Percentiles rank a stretch among this genome's conserved stretches.
These are phyloP conservation scores for Tenthredo livida DNA, from an alignment of 2,888 invertebrate genomes.

Conservation along the genomic window DNA sequence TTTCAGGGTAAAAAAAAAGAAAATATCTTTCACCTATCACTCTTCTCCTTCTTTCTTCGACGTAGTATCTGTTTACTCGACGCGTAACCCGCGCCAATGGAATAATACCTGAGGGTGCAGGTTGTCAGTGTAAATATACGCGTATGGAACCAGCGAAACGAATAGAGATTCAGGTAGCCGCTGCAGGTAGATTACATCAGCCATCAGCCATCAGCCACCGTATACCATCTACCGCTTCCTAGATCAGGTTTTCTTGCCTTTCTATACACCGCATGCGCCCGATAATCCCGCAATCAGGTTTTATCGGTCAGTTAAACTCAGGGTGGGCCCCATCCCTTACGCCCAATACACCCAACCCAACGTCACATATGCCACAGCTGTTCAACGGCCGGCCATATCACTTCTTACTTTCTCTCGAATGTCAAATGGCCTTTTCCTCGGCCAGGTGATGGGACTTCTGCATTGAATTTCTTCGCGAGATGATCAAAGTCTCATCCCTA, in stretches of 20 bases:
- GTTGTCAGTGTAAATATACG: neutral
- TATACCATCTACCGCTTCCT: neutral
- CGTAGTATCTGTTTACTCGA: constrained; percentile 27
- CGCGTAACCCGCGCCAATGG: constrained; percentile 17
- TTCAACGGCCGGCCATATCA: neutral
- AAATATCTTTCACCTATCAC: no score
- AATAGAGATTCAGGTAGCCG: neutral
- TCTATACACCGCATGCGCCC: neutral
- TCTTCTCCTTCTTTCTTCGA: neutral
- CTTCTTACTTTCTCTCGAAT: neutral
- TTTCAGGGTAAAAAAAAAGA: no score
- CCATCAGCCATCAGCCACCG: neutral
- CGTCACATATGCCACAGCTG: neutral
- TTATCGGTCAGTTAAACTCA: neutral
- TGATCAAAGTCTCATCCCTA: no score
- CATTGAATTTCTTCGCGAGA: no score
- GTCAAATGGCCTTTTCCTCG: neutral
- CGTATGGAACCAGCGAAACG: neutral
- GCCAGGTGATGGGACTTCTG: neutral
- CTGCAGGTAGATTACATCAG: neutral
- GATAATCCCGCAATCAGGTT: neutral
- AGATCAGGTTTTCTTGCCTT: constrained; percentile 60
- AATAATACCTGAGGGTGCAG: neutral
- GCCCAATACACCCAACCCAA: neutral
- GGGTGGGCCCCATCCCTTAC: neutral